Base-by-base conservation (phyloP, 2,797 vertebrate species). In the Buceros bicornis region DNA sequence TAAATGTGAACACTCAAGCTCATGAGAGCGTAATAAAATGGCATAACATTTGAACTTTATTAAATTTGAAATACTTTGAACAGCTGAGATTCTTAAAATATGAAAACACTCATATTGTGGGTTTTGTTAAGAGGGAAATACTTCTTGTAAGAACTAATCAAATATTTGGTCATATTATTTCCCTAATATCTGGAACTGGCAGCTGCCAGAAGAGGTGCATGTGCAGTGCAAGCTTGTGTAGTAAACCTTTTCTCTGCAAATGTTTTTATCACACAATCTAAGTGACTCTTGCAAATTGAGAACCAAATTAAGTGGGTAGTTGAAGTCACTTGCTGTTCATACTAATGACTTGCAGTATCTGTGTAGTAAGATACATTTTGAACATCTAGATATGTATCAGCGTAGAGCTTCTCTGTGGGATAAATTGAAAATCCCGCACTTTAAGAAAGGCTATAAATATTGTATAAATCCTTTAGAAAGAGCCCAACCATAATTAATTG, bases 381-480 rank as follows among this genome's bases (percentile, higher is more conserved):
- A 84, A 56, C 35, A 77, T 60, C 12, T 57, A 76, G 43, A n/a
- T 76, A 35, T 14, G 29, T 57, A 81, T 54, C 11, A 1, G 12
- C 28, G 25, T 11, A 69, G 43, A 78, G n/a, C 4, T 64, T 82
- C n/a, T 89, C 66, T 60, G 17, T 42, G 48, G 65, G 22, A 58
- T 51, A 82, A 84, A 79, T 11, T 76, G 73, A 60, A 92, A 96
- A 61, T 16, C 17, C 31, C 31, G n/a, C 15, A 67, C 6, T 89
- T 88, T 64, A 37, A 61, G 40, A 89, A 90, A 76, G 37, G 19
- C n/a, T 66, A 61, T 62, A 86, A 94, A 91, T 82, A 91, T 71
- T 86, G 31, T 47, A 82, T 79, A 79, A 82, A 92, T 79, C 40
- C 40, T 80, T 87, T 77, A 84, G 62, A 95, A 87, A 82, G 26